These are phyloP conservation scores for Hypomecis punctinalis DNA, from an alignment of 2,888 invertebrate species.

Conservation along the genomic window DNA sequence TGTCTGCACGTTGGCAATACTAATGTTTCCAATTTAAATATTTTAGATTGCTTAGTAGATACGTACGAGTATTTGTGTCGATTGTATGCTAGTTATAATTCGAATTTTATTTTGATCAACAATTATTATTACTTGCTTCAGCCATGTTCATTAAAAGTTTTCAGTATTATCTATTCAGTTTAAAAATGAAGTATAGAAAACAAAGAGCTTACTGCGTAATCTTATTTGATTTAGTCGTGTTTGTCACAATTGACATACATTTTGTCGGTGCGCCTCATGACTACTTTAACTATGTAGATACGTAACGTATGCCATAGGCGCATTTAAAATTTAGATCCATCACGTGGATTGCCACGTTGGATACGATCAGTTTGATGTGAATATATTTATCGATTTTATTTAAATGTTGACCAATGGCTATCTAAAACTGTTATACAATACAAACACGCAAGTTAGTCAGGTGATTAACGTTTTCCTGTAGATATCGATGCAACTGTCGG, in stretches of 20 bases:
- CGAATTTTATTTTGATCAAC: background rate
- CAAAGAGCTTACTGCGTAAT: background rate
- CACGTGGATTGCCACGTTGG: slow-evolving; percentile 55
- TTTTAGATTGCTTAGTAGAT: slow-evolving; percentile 30
- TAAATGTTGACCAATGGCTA: slow-evolving; percentile 53
- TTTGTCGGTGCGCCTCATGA: slow-evolving; percentile 33
- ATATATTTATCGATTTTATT: slow-evolving; percentile 36
- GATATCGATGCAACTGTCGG: slow-evolving; percentile 20
- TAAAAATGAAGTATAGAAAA: background rate
- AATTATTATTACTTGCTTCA: background rate
- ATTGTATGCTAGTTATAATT: slow-evolving; percentile 21
- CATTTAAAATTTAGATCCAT: slow-evolving; percentile 55
- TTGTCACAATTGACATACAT: slow-evolving; percentile 20
- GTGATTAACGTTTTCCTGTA: slow-evolving; percentile 21
- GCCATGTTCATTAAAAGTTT: too few species aligned
- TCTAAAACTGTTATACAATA: slow-evolving; percentile 40
- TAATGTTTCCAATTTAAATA: slow-evolving; percentile 36
- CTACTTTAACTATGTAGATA: slow-evolving; percentile 38
- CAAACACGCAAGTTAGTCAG: slow-evolving; percentile 18
- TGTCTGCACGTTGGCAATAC: slow-evolving; percentile 33
- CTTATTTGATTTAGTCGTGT: slow-evolving; percentile 8
- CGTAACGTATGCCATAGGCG: slow-evolving; percentile 30
- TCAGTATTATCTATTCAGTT: background rate
- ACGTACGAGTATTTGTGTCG: slow-evolving; percentile 19
- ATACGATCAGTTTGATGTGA: slow-evolving; percentile 21